These are phyloP conservation scores for Myioborus melanocephalus DNA, from an alignment of 2,797 vertebrate genomes.

Conservation along the genomic window DNA sequence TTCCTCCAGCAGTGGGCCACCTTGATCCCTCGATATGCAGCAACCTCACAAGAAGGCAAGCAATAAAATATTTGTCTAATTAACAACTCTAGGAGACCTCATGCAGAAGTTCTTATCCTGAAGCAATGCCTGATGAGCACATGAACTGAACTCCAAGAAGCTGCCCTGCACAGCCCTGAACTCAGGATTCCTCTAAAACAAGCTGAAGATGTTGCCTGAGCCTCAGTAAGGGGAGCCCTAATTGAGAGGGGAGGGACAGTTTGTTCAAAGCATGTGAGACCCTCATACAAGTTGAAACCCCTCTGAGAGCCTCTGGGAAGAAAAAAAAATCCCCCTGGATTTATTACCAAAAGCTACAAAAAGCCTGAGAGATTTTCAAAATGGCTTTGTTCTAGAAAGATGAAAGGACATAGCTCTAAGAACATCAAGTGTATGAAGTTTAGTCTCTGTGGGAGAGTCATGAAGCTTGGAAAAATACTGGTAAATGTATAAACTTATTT, in stretches of 20 bases:
- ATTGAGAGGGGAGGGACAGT: slow-evolving; percentile 34
- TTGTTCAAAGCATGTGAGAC: slow-evolving; percentile 27
- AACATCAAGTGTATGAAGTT: slow-evolving; percentile 51
- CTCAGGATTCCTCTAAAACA: neutral
- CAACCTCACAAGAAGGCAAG: neutral
- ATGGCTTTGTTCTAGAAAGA: slow-evolving; percentile 65
- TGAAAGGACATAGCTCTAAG: slow-evolving; percentile 59
- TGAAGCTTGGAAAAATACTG: slow-evolving; percentile 33
- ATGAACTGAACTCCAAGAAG: neutral
- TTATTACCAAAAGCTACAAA: slow-evolving; percentile 67
- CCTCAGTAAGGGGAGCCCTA: neutral
- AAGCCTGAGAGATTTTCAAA: slow-evolving; percentile 65
- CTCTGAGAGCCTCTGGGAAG: slow-evolving; percentile 13
- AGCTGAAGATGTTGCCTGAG: neutral
- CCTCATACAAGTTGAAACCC: slow-evolving; percentile 19
- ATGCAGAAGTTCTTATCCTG: neutral
- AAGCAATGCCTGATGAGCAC: neutral
- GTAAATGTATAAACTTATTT: slow-evolving; percentile 48
- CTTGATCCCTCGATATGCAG: neutral
- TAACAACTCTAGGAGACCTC: neutral
- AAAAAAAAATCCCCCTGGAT: slow-evolving; percentile 33
- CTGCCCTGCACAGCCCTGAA: neutral
- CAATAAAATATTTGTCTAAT: neutral
- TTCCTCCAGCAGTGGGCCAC: neutral
- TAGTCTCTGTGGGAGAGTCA: slow-evolving; percentile 50